These are phyloP conservation scores for Lampris megalopsis DNA, from an alignment of 2,113 vertebrate species.

Conservation along the genomic window DNA sequence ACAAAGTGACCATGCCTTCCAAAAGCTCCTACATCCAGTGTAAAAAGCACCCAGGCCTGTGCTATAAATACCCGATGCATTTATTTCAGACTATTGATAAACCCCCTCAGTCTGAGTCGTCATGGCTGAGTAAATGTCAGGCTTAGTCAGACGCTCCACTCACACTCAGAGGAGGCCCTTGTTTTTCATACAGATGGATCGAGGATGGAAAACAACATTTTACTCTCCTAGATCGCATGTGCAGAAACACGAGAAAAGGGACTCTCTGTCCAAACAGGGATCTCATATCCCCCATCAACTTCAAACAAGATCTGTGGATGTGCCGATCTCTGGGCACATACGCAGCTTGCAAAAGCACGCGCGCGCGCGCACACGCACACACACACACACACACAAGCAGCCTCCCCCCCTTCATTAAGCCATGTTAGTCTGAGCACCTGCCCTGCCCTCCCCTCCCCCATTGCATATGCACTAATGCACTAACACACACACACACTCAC, in stretches of 20 bases:
- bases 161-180: conserved; percentile 60
- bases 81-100: conserved; percentile 78
- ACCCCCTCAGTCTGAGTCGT: conserved; percentile 64
- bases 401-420: conserved; percentile 67
- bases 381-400: conserved; percentile 33
- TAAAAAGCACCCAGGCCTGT: conserved; percentile 36
- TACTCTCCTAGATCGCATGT: conserved; percentile 51
- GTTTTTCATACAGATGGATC: conserved; percentile 58
- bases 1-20: neutral
- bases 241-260: conserved; percentile 35
- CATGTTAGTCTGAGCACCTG: conserved; percentile 77
- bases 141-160: conserved; percentile 77
- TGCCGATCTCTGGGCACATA: conserved; percentile 6
- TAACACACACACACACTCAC: conserved; percentile 56
- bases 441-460: conserved; percentile 69
- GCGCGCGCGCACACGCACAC: conserved; percentile 11
- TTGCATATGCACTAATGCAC: conserved; percentile 59
- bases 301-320: conserved; percentile 40
- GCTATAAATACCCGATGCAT: conserved; percentile 74
- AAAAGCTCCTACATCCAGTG: conserved; percentile 44
- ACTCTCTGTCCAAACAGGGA: conserved; percentile 7
- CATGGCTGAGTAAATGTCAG: conserved; percentile 78
- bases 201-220: conserved; percentile 47
- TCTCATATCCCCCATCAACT: conserved; percentile 50
- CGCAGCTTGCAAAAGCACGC: neutral